Evolutionary conservation across 2,113 vertebrate genomes (phyloP).

Genomic region (Mungos mungo): DNA sequence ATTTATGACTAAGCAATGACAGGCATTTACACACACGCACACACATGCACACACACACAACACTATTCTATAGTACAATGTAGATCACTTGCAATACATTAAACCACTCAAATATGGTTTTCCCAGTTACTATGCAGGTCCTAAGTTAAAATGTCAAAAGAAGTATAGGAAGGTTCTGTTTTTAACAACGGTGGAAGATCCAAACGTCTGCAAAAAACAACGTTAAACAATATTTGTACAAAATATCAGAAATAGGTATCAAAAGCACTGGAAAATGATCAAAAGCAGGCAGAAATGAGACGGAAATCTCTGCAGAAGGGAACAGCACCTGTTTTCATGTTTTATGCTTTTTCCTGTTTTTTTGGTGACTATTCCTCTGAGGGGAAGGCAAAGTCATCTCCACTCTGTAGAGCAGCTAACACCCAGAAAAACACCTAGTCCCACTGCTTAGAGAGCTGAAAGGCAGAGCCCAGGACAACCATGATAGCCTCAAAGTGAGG

Average conservation of each 20-base stretch:
- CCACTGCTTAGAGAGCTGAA: not conserved
- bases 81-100: slow-evolving; percentile 35
- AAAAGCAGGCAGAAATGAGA: not conserved
- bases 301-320: not conserved
- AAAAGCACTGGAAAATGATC: not conserved
- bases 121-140: not conserved
- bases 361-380: not conserved
- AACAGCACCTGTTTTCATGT: not conserved
- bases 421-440: not conserved
- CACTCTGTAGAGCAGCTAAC: not conserved
- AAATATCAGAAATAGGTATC: not conserved
- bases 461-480: not conserved
- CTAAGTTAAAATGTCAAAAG: slow-evolving; percentile 11
- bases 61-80: not conserved
- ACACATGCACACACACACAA: too few relatives aligned
- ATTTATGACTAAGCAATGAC: slow-evolving; percentile 70
- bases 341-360: not conserved
- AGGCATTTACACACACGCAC: slow-evolving; percentile 58
- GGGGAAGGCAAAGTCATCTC: not conserved
- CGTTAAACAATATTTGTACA: not conserved
- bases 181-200: not conserved
- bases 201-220: not conserved
- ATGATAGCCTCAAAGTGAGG: not conserved
- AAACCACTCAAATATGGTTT: not conserved
- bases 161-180: not conserved